A percentile compares a stretch with the other conserved stretches of the same genome.
Evolutionary conservation across 1,140 invertebrate species (phyloP).

Genomic region (Myzus persicae): DNA sequence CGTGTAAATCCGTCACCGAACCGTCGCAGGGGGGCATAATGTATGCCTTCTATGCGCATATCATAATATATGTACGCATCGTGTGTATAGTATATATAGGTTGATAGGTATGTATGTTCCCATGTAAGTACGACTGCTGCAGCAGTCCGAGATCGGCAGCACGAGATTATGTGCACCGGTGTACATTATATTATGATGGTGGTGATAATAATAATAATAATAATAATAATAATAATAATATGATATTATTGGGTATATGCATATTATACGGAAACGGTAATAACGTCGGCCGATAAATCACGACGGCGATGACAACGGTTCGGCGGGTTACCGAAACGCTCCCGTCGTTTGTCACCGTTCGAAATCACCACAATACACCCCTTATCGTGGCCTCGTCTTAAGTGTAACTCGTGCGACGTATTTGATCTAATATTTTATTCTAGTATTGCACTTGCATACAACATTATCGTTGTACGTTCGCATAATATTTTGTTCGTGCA

Average conservation of each 20-base stretch:
- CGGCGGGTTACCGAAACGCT: slow-evolving; percentile 3
- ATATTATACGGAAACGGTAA: slow-evolving; percentile 14
- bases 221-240: slow-evolving; percentile 22
- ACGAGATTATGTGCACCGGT: background rate
- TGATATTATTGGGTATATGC: background rate
- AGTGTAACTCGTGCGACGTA: background rate
- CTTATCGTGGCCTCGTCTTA: background rate
- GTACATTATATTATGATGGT: background rate
- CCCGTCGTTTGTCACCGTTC: background rate
- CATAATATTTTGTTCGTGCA: background rate
- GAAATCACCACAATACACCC: background rate
- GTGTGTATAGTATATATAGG: too few relatives aligned
- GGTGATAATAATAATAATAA: slow-evolving; percentile 14
- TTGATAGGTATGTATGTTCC: too few relatives aligned
- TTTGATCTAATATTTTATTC: background rate
- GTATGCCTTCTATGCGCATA: background rate
- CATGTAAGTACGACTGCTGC: background rate
- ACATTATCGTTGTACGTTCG: too few relatives aligned
- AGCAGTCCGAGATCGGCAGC: background rate
- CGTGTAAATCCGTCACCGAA: background rate
- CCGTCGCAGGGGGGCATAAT: background rate
- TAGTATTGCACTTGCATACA: background rate
- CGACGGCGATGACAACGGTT: background rate
- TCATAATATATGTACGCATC: too few relatives aligned
- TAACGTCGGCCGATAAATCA: slow-evolving; percentile 4